A percentile compares a stretch with the other conserved stretches of the same genome.
These are phyloP conservation scores for Equus quagga DNA, from an alignment of 2,113 vertebrate species.

Conservation along the genomic window DNA sequence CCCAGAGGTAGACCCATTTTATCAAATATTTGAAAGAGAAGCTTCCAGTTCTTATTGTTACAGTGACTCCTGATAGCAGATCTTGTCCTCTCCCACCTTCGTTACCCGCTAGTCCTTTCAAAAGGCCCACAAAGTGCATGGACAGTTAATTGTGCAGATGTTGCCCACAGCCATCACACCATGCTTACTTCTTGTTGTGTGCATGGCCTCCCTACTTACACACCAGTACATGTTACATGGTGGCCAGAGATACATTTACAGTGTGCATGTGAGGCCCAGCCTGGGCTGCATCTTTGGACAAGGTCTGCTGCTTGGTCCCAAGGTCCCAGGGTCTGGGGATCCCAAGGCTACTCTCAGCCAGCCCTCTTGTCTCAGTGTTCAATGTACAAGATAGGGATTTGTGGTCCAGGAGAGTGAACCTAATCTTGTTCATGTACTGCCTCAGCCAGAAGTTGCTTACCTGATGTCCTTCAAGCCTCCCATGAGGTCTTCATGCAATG, in stretches of 20 bases:
- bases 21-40: slow-evolving; percentile 84
- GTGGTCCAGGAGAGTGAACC: slow-evolving; percentile 97
- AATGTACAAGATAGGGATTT: slow-evolving; percentile 99
- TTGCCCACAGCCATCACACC: slow-evolving; percentile 74
- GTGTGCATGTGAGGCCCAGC: slow-evolving; percentile 80
- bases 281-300: slow-evolving; percentile 67
- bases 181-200: not conserved
- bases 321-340: slow-evolving; percentile 56
- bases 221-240: slow-evolving; percentile 66
- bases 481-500: slow-evolving; percentile 94
- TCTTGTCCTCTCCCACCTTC: not conserved
- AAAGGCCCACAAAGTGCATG: slow-evolving; percentile 84
- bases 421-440: slow-evolving; percentile 99
- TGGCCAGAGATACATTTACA: slow-evolving; percentile 85
- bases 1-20: slow-evolving; percentile 89
- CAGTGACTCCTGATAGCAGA: slow-evolving; percentile 82
- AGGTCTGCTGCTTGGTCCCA: slow-evolving; percentile 64
- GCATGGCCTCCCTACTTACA: slow-evolving; percentile 70
- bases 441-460: slow-evolving; percentile 96
- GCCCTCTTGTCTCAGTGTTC: slow-evolving; percentile 89
- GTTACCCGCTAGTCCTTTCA: slow-evolving; percentile 10
- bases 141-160: slow-evolving; percentile 65
- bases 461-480: slow-evolving; percentile 98
- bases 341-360: slow-evolving; percentile 34
- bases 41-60: slow-evolving; percentile 84